Base-by-base conservation (phyloP, 2,797 vertebrate genomes). In the Lemur catta region DNA sequence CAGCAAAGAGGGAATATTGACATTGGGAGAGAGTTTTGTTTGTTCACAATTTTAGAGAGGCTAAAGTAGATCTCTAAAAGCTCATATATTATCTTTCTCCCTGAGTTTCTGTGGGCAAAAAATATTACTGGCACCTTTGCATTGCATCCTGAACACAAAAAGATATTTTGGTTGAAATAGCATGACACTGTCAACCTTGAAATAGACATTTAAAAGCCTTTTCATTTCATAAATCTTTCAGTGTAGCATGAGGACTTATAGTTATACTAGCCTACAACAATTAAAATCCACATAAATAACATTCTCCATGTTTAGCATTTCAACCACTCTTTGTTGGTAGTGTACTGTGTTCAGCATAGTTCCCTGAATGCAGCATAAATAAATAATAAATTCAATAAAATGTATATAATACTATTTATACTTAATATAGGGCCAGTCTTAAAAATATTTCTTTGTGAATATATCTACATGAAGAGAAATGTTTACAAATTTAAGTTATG, bases 271-370 rank as follows among this genome's bases (percentile, higher is more conserved):
- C 88, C 57, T 61, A 88, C 4, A 89, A 94, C 46, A 97, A 96
- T 96, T 97, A 97, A 96, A 96, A 94, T 94, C 26, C 26, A 50
- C 92, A 94, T 84, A 95, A 96, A 96, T 94, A 91, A 88, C 13
- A 48, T 87, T 81, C 67, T 86, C 33, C 48, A 52, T 87, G 11
- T 81, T 97, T 92, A 89, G 46, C 48, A 89, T 96, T 94, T 96
- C 91, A 96, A 92, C 57, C 67, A 92, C 88, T 35, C 65, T 95
- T 94, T 92, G 43, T 89, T 93, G 92, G 18, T 48, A 79, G 33
- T n/a, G 41, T 61, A 74, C 92, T 71, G 17, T 30, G 61, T 92
- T 94, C 71, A 94, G 55, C 74, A 87, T 93, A 46, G 88, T 95
- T 86, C 89, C 38, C 59, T 96, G 13, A 79, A 63, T 75, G 3